Percentiles rank a stretch among this genome's conserved stretches.
phyloP scores from a whole-genome alignment of 2,888 invertebrate genomes.

The Macroteleia sp. region DNA sequence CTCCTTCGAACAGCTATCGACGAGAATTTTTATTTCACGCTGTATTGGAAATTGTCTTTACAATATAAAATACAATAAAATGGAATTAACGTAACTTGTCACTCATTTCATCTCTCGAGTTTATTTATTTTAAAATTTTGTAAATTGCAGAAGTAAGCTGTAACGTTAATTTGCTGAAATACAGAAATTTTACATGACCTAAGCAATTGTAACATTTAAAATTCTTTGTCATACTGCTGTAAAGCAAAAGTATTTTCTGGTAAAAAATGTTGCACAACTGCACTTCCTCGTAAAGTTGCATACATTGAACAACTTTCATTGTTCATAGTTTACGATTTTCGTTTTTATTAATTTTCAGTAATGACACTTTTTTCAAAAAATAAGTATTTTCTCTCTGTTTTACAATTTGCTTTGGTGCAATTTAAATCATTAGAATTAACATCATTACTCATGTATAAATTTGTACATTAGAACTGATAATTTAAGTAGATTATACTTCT shows the following conservation, averaged over 20 bases:
- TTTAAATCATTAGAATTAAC: no score
- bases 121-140: background rate
- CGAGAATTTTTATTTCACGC: background rate
- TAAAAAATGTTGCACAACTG: no score
- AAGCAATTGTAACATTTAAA: slow-evolving; percentile 1
- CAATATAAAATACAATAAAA: background rate
- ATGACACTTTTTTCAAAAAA: no score
- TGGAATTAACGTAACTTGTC: no score
- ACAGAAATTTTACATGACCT: background rate
- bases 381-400: no score
- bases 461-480: background rate
- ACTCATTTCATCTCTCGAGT: background rate
- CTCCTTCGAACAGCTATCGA: slow-evolving; percentile 12
- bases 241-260: no score
- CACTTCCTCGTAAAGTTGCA: no score
- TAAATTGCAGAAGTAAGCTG: background rate
- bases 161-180: background rate
- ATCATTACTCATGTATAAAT: no score
- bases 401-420: no score
- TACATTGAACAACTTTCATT: no score
- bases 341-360: no score
- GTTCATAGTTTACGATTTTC: no score
- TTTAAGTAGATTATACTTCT: background rate
- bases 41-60: background rate
- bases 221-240: background rate